These are phyloP conservation scores for Chelmon rostratus DNA, from an alignment of 2,797 vertebrate species.

Conservation along the genomic window DNA sequence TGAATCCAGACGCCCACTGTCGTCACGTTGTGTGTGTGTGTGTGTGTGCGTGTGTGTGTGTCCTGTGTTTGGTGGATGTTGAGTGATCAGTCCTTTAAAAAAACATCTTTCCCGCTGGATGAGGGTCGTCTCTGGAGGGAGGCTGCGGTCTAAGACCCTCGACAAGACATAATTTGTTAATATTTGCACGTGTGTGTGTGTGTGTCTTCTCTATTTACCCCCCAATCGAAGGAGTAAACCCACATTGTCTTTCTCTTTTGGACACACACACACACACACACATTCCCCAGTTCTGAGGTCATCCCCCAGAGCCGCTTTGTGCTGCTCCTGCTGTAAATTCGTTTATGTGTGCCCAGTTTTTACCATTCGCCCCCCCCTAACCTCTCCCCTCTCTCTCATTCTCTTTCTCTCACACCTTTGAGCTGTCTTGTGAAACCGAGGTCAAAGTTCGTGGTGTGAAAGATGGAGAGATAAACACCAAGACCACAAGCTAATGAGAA, in stretches of 20 bases:
- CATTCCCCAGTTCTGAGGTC: constrained; percentile 81
- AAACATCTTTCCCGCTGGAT: constrained; percentile 11
- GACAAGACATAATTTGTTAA: constrained; percentile 12
- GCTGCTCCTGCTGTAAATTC: constrained; percentile 79
- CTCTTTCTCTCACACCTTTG: constrained; percentile 23
- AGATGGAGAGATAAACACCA: constrained; percentile 18
- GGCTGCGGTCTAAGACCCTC: constrained; percentile 1
- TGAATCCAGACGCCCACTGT: constrained; percentile 76
- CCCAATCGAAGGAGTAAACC: constrained; percentile 32
- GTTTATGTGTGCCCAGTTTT: constrained; percentile 71
- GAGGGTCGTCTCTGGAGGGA: neutral
- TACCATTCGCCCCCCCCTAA: constrained; percentile 19
- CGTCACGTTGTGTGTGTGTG: constrained; percentile 49
- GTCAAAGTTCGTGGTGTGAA: constrained; percentile 50
- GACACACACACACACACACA: constrained; percentile 47
- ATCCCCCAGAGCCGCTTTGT: constrained; percentile 76
- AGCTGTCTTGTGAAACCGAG: constrained; percentile 50
- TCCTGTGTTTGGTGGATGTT: constrained; percentile 36
- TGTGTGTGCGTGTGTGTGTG: constrained; percentile 40
- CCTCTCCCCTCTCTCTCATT: constrained; percentile 27
- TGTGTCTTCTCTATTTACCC: constrained; percentile 45
- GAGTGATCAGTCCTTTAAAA: constrained; percentile 56
- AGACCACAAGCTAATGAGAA: constrained; percentile 21
- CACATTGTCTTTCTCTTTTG: constrained; percentile 25
- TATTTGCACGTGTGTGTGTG: constrained; percentile 31